Evolutionary conservation across 1,140 invertebrate genomes (phyloP), one percentile per base, ranked within the genome.

Genomic region (Lepidurus apus): DNA sequence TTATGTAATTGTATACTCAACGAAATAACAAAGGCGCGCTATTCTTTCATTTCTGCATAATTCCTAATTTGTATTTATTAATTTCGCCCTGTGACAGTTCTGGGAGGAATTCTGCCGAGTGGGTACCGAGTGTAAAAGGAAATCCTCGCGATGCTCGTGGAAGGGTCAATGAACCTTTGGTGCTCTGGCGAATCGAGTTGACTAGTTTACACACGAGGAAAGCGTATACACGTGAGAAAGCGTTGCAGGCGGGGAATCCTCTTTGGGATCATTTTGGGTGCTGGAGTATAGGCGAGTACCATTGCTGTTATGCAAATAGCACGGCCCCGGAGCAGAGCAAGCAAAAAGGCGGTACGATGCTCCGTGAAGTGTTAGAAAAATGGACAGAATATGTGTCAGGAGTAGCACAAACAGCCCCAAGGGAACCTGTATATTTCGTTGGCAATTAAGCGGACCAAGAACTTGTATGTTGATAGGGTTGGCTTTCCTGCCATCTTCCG

Each of bases 201-300:
- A 65, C 17, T 1, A 34, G 34, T 34, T 34, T 34, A 34, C 34
- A 34, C 34, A 3, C 34, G 34, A 34, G 34, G 34, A 34, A 34
- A 34, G 8, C 6, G 53, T 65, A 65, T n/a, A 21, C 13, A 7
- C 21, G 53, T n/a, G 53, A 65, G 17, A 65, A 65, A 21, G 53
- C 53, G 53, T 65, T 65, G n/a, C 53, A 65, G 17, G n/a, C 53
- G 53, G 53, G 53, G 53, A 65, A 65, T 65, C 53, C 53, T 65
- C 8, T 5, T 65, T 21, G 34, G 34, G 34, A 34, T 65, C 9
- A 0, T 65, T 65, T 7, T 47, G 45, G 45, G 45, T 17, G 21
- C 53, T 13, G 6, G 53, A 21, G n/a, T n/a, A n/a, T 21, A 11
- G 7, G n/a, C 17, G 13, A 65, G 21, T 65, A 17, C 13, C 17